Conservation (phyloP, 2,113 vertebrate species). For the Vanacampus margaritifer region DNA sequence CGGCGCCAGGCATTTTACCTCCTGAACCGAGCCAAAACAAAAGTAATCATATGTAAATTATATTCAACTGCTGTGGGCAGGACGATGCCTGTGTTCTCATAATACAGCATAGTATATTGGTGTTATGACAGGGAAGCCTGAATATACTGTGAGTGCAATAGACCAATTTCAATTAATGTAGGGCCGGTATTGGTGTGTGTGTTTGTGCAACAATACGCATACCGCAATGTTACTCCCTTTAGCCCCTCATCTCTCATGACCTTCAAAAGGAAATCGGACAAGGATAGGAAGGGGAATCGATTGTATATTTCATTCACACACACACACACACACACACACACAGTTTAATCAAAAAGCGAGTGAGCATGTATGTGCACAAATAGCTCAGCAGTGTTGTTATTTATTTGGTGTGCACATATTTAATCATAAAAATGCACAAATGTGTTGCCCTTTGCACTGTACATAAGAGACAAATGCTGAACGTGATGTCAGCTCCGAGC, state of each 20-base stretch:
- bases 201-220: constrained; percentile 14
- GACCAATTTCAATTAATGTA: constrained; percentile 38
- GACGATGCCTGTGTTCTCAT: constrained; percentile 24
- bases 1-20: constrained; percentile 16
- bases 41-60: constrained; percentile 51
- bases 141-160: constrained; percentile 11
- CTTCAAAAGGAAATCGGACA: constrained; percentile 60
- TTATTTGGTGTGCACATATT: constrained; percentile 46
- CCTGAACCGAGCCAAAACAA: constrained; percentile 30
- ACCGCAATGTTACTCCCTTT: constrained; percentile 12
- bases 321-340: constrained; percentile 41
- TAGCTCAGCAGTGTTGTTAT: constrained; percentile 33
- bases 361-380: constrained; percentile 40
- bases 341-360: constrained; percentile 62
- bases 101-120: not conserved
- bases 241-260: constrained; percentile 50
- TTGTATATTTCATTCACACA: constrained; percentile 63
- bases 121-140: constrained; percentile 8
- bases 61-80: constrained; percentile 41
- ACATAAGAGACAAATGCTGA: constrained; percentile 2
- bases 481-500: constrained; percentile 17
- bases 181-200: constrained; percentile 15
- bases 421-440: constrained; percentile 42
- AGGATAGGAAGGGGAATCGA: constrained; percentile 51
- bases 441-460: constrained; percentile 18